Percentiles rank a stretch among this genome's conserved stretches.
These are phyloP conservation scores for Aricia artaxerxes DNA, from an alignment of 2,888 invertebrate genomes.

Conservation along the genomic window DNA sequence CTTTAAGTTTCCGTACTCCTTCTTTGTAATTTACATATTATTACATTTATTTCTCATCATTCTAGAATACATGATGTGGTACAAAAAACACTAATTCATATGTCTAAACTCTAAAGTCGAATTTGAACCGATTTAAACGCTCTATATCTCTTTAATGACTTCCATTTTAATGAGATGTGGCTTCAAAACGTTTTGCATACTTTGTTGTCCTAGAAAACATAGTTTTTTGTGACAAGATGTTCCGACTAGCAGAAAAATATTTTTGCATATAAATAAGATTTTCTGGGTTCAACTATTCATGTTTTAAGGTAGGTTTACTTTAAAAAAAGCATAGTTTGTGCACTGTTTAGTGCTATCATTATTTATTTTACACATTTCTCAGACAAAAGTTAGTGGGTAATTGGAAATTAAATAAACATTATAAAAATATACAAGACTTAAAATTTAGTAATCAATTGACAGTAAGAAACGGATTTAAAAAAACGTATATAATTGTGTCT, in stretches of 20 bases:
- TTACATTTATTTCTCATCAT: too few species aligned
- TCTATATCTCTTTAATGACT: conserved; percentile 13
- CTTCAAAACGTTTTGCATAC: conserved; percentile 31
- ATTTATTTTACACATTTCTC: not conserved
- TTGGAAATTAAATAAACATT: not conserved
- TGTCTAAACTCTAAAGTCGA: not conserved
- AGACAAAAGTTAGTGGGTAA: not conserved
- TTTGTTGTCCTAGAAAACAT: not conserved
- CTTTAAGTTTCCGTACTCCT: too few species aligned
- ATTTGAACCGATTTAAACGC: not conserved
- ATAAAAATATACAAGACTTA: not conserved
- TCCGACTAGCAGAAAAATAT: not conserved
- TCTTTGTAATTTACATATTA: too few species aligned
- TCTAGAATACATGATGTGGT: too few species aligned
- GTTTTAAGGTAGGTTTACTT: not conserved
- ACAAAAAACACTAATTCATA: not conserved
- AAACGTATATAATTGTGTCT: too few species aligned
- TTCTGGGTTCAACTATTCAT: not conserved
- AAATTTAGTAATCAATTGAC: too few species aligned
- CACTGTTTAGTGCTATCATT: conserved; percentile 1
- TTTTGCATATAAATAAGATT: not conserved
- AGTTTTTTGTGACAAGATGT: not conserved
- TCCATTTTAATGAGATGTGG: not conserved
- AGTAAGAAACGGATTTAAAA: too few species aligned
- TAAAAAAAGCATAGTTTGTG: not conserved